Evolutionary conservation across 1,140 invertebrate genomes (phyloP).

Genomic region (Onthophagus taurus): DNA sequence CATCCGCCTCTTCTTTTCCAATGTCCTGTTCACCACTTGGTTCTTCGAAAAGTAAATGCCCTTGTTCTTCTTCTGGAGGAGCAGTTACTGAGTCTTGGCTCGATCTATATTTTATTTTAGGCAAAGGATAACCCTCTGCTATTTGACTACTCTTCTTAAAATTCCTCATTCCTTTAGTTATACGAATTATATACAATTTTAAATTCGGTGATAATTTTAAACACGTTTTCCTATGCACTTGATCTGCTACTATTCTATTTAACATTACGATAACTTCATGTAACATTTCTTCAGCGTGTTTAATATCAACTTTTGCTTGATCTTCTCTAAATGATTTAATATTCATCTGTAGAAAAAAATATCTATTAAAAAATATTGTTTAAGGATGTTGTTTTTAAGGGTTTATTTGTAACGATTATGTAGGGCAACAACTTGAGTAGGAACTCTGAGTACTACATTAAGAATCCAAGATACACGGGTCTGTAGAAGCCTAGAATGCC

Average conservation of each 20-base stretch:
- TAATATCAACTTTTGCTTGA: conserved; percentile 17
- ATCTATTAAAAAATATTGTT: too few relatives aligned
- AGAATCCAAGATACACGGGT: too few relatives aligned
- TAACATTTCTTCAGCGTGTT: conserved; percentile 20
- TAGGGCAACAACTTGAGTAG: too few relatives aligned
- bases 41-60: conserved; percentile 21
- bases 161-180: conserved; percentile 2
- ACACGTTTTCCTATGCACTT: conserved; percentile 25
- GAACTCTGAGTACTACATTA: too few relatives aligned
- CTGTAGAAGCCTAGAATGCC: too few relatives aligned
- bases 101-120: conserved; percentile 16
- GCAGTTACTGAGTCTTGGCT: neutral
- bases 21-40: neutral
- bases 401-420: too few relatives aligned
- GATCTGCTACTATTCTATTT: conserved; percentile 27
- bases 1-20: conserved; percentile 11
- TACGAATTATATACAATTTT: conserved; percentile 4
- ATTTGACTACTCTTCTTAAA: conserved; percentile 17
- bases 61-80: conserved; percentile 16
- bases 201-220: conserved; percentile 21
- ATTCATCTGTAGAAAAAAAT: conserved; percentile 11
- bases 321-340: conserved; percentile 15
- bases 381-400: too few relatives aligned
- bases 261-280: conserved; percentile 23
- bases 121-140: conserved; percentile 22